Evolutionary conservation across 30 jellyfish, hydroid and myxozoan genomes (phyloP).

Genomic region (Turritopsis rubra): DNA sequence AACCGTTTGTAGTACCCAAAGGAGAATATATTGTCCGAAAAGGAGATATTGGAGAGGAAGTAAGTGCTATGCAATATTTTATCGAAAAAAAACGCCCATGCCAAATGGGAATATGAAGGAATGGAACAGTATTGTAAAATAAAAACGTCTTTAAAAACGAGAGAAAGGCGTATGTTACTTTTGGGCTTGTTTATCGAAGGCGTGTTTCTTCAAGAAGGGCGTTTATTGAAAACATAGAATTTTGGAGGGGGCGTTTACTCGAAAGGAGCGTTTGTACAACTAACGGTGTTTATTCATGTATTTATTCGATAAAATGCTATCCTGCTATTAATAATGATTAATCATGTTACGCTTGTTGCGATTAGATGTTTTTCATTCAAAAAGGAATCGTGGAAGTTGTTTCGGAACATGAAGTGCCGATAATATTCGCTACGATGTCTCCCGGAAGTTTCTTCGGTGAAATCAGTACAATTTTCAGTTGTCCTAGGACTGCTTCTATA

Average conservation of each 20-base stretch:
- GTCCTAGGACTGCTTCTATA: constrained; percentile 59
- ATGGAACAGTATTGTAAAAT: too few species aligned
- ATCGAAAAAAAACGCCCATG: background rate
- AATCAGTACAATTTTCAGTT: constrained; percentile 48
- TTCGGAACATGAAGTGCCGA: constrained; percentile 59
- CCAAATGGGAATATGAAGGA: too few species aligned
- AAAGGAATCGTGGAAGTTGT: constrained; percentile 68
- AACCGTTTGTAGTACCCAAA: constrained; percentile 48
- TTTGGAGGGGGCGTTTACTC: too few species aligned
- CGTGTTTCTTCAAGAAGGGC: too few species aligned
- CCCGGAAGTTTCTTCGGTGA: constrained; percentile 83
- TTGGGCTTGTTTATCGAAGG: too few species aligned
- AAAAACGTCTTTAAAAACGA: too few species aligned
- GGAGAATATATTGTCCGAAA: constrained; percentile 60
- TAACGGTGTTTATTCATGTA: too few species aligned
- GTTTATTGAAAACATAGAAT: too few species aligned
- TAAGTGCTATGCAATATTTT: background rate
- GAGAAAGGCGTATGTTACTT: too few species aligned
- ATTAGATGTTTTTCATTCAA: constrained; percentile 56
- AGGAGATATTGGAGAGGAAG: constrained; percentile 78
- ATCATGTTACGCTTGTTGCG: background rate
- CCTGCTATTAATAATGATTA: background rate
- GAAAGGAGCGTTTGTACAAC: too few species aligned
- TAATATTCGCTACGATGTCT: constrained; percentile 36
- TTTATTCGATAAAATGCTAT: too few species aligned